A percentile compares a stretch with the other conserved stretches of the same genome.
Evolutionary conservation across 2,888 invertebrate species (phyloP).

Genomic region (Sycophila texana): DNA sequence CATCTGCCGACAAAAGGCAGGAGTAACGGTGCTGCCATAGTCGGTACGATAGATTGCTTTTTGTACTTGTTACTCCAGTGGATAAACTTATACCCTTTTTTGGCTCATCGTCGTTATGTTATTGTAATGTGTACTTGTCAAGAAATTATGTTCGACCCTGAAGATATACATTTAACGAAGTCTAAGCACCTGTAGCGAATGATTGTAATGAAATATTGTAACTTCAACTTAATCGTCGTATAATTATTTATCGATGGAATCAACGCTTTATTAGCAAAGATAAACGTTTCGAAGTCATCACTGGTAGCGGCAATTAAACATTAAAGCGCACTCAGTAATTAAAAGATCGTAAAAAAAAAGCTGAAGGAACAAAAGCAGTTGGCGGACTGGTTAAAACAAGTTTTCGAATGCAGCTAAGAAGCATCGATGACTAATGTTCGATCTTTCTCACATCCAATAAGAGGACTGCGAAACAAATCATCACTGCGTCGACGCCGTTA

Average conservation of each 20-base stretch:
- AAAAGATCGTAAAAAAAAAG: background rate
- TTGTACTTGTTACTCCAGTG: background rate
- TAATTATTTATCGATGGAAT: too few species aligned
- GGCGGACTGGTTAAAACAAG: background rate
- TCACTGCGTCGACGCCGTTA: background rate
- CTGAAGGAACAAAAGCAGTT: background rate
- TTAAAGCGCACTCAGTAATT: too few species aligned
- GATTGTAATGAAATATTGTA: too few species aligned
- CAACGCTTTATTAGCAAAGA: too few species aligned
- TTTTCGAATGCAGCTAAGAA: background rate
- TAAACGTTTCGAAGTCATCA: too few species aligned
- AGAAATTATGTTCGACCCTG: too few species aligned
- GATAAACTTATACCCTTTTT: background rate
- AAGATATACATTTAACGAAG: too few species aligned
- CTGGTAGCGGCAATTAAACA: too few species aligned
- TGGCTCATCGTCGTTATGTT: too few species aligned
- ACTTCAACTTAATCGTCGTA: too few species aligned
- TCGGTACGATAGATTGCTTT: slow-evolving; percentile 27
- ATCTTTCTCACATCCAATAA: background rate
- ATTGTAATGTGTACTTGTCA: too few species aligned
- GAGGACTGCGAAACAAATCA: slow-evolving; percentile 9
- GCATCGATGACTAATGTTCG: slow-evolving; percentile 9
- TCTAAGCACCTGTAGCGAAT: too few species aligned
- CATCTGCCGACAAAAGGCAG: slow-evolving; percentile 11
- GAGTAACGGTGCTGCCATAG: background rate